Evolutionary conservation across 2,888 invertebrate species (phyloP).

Genomic region (Dendrolimus pini): DNA sequence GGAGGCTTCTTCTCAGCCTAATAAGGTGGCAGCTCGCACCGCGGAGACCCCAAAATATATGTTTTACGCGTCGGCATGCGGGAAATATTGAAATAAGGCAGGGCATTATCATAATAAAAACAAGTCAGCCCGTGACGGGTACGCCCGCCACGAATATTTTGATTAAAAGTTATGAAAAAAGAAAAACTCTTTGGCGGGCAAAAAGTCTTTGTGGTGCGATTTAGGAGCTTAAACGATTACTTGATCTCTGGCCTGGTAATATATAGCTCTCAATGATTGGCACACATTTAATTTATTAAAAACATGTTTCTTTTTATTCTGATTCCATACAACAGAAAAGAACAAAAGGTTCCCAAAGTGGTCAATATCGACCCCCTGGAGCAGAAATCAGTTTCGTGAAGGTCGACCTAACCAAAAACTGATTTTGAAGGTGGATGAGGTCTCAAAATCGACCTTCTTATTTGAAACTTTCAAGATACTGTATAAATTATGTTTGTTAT

Average conservation of each 20-base stretch:
- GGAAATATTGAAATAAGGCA: slow-evolving; percentile 24
- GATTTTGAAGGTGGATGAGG: too few relatives aligned
- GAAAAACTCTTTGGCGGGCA: slow-evolving; percentile 26
- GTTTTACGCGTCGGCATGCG: slow-evolving; percentile 1
- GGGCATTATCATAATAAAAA: slow-evolving; percentile 40
- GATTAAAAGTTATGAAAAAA: slow-evolving; percentile 48
- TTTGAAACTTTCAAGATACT: too few relatives aligned
- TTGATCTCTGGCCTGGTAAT: not conserved
- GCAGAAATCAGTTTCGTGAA: too few relatives aligned
- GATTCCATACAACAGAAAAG: too few relatives aligned
- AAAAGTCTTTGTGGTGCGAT: not conserved
- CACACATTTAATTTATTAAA: too few relatives aligned
- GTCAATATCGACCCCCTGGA: too few relatives aligned
- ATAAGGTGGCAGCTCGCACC: not conserved
- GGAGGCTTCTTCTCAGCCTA: not conserved
- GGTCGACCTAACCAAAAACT: too few relatives aligned
- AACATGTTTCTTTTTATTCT: too few relatives aligned
- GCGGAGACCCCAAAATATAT: not conserved
- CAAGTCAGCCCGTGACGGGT: slow-evolving; percentile 29
- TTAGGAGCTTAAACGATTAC: slow-evolving; percentile 4
- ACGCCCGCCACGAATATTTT: slow-evolving; percentile 37
- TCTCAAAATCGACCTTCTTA: too few relatives aligned
- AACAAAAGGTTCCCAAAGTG: too few relatives aligned
- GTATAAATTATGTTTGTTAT: too few relatives aligned
- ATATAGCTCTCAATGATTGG: too few relatives aligned